phyloP scores from a whole-genome alignment of 2,797 vertebrate genomes.

The Acipenser transmontanus region DNA sequence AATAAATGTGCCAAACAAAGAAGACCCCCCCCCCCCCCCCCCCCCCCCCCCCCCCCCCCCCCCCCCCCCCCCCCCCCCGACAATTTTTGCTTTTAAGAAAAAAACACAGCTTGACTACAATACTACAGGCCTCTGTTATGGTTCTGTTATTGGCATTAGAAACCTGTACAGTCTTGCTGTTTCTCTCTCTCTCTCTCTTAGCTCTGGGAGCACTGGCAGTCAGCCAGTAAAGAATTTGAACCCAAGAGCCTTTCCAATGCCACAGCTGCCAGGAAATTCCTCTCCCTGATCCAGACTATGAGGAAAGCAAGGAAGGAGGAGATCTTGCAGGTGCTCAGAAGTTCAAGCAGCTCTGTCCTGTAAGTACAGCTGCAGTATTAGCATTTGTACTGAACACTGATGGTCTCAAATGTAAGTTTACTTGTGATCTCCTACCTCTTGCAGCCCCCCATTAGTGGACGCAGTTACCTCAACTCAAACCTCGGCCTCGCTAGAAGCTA shows the following conservation, averaged over 20 bases:
- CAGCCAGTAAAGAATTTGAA: constrained; percentile 64
- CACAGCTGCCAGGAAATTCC: constrained; percentile 74
- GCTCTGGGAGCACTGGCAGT: constrained; percentile 82
- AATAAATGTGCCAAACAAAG: too few species aligned
- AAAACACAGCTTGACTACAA: too few species aligned
- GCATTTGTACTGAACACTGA: not conserved
- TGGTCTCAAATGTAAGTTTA: not conserved
- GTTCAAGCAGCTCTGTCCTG: constrained; percentile 77
- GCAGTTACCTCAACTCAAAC: constrained; percentile 88
- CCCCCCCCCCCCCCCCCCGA: too few species aligned
- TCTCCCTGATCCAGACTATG: constrained; percentile 79
- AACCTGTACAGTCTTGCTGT: too few species aligned
- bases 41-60: too few species aligned
- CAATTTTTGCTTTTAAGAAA: too few species aligned
- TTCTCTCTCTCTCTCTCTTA: constrained; percentile 39
- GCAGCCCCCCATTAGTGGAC: constrained; percentile 87
- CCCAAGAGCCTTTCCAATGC: constrained; percentile 77
- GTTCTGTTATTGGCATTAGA: too few species aligned
- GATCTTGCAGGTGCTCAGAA: constrained; percentile 76
- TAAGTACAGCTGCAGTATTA: constrained; percentile 48
- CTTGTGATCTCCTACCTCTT: constrained; percentile 10
- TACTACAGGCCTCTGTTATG: too few species aligned
- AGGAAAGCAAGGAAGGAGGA: constrained; percentile 78
- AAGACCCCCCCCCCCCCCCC: too few species aligned
- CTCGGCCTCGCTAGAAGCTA: constrained; percentile 72